Evolutionary conservation across 2,113 vertebrate genomes (phyloP).

Genomic region (Solea senegalensis): DNA sequence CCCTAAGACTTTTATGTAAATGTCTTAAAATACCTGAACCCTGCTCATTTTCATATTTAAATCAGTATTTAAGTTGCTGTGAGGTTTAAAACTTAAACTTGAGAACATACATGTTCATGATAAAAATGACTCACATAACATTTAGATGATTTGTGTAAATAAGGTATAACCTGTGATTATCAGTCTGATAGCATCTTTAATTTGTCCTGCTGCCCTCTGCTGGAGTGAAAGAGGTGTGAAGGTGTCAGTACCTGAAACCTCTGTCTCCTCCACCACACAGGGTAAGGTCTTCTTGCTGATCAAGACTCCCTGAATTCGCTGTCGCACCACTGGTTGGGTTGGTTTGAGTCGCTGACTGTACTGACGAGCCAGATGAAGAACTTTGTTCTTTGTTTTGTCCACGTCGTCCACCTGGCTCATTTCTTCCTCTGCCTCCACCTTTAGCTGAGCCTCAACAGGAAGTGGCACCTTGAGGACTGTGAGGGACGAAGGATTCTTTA

Average conservation of each 20-base stretch:
- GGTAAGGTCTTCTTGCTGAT: conserved; percentile 37
- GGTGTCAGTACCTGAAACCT: conserved; percentile 52
- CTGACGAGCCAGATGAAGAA: conserved; percentile 88
- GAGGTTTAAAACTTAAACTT: no score
- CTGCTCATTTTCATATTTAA: no score
- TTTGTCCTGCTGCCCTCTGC: neutral
- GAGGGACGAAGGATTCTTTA: conserved; percentile 31
- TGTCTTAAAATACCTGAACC: no score
- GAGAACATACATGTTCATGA: no score
- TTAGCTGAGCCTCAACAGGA: conserved; percentile 68
- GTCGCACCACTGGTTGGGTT: conserved; percentile 34
- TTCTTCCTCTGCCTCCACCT: conserved; percentile 52
- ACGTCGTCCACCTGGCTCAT: conserved; percentile 28
- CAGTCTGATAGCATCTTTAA: neutral
- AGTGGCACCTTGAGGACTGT: conserved; percentile 42
- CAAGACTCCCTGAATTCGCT: conserved; percentile 28
- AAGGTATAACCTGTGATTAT: no score
- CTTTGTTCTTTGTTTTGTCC: conserved; percentile 80
- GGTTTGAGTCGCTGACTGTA: conserved; percentile 90
- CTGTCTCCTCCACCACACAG: conserved; percentile 72
- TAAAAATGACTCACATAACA: no score
- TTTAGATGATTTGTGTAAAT: no score
- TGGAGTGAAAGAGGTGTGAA: neutral
- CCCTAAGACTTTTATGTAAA: no score
- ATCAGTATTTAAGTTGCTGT: no score